Evolutionary conservation across 2,113 vertebrate species (phyloP), one percentile per base, ranked within the genome.

Genomic region (Copsychus sechellarum): DNA sequence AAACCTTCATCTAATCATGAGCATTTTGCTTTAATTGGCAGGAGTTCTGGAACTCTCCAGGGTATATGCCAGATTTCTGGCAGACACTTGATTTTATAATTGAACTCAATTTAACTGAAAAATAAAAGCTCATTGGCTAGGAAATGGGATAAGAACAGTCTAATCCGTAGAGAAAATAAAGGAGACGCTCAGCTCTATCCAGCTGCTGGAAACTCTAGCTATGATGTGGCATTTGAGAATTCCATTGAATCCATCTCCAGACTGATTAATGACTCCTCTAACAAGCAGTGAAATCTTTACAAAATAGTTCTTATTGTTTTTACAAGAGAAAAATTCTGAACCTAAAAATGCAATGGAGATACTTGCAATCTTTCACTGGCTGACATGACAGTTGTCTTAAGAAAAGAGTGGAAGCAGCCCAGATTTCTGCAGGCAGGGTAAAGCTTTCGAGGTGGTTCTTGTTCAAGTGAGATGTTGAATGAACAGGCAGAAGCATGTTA

Each of bases 81-180:
- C 77, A 93, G 89, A 93, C 69, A 80, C 53, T 89, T 86, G 56
- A 93, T 96, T 96, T 96, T 94, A 79, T 92, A 95, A 92, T 33
- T 96, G 92, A 95, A 93, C 60, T 53, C 50, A 83, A n/a, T 95
- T 96, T 93, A 96, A 95, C 66, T 81, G 86, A 77, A 94, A 96
- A 95, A 79, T 95, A 92, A 93, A 95, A 97, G 76, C 86, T 95
- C 78, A 85, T 84, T 92, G 91, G 90, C 48, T 92, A 86, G 54
- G 66, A 96, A 97, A 97, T 84, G 74, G 90, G 80, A 93, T 91
- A 94, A 88, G 61, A 95, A 92, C 47, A 83, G 25, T 61, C 34
- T 77, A 95, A 86, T 82, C 95, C 81, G 83, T 48, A 81, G 88
- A 93, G 95, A 91, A 71, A 92, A 89, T 19, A 84, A 14, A 76